Evolutionary conservation across 2,888 invertebrate species (phyloP).

Genomic region (Acrobasis repandana): DNA sequence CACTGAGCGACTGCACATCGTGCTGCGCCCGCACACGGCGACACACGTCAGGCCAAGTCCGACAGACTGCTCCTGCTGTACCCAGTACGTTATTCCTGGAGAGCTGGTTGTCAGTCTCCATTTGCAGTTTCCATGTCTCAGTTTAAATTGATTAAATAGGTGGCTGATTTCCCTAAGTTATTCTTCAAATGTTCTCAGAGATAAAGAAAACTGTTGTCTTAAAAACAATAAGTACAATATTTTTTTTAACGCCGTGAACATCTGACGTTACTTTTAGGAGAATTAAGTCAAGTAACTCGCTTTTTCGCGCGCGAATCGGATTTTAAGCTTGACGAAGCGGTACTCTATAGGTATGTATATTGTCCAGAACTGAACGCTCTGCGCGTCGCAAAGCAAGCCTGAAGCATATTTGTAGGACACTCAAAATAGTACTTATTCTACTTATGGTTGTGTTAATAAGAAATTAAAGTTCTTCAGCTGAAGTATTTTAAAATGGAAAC

Average conservation of each 20-base stretch:
- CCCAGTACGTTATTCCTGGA: conserved; percentile 19
- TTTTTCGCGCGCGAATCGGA: too few relatives aligned
- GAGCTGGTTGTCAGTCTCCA: conserved; percentile 20
- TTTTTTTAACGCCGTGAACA: too few relatives aligned
- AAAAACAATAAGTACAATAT: too few relatives aligned
- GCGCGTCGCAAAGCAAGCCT: too few relatives aligned
- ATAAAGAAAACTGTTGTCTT: too few relatives aligned
- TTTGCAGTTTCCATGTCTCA: conserved; percentile 17
- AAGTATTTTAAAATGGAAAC: neutral
- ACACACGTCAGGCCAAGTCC: neutral
- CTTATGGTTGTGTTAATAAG: conserved; percentile 4
- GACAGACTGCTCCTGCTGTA: conserved; percentile 13
- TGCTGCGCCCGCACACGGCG: conserved; percentile 4
- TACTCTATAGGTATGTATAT: too few relatives aligned
- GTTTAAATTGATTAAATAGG: neutral
- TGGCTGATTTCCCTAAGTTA: too few relatives aligned
- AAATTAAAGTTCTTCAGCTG: neutral
- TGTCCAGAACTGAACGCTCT: too few relatives aligned
- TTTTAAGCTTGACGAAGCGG: too few relatives aligned
- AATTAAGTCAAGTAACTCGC: too few relatives aligned
- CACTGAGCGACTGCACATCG: conserved; percentile 52
- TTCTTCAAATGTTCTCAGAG: too few relatives aligned
- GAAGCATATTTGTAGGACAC: neutral
- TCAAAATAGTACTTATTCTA: neutral
- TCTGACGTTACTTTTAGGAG: too few relatives aligned